Base-by-base conservation (phyloP, 1,140 invertebrate genomes). In the Potamilus streckersoni region DNA sequence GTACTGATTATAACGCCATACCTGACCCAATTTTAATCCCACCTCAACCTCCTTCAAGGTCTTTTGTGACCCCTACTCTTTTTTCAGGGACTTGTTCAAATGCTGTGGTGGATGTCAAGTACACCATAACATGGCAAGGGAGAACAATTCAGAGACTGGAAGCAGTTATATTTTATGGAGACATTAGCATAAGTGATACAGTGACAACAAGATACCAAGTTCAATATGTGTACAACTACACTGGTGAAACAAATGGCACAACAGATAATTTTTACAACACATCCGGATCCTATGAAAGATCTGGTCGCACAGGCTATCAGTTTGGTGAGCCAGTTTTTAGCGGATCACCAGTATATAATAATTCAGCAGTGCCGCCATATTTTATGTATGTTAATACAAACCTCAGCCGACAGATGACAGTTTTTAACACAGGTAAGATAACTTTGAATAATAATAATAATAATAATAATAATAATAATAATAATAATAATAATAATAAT, bases 101-200 rank as follows among this genome's bases (percentile, higher is more conserved):
- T 76, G 72, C 76, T 57, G 84, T 85, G 3, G 63, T 85, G 2
- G 78, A 81, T 31, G 83, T 86, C 23, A n/a, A 70, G 13, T 84
- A 84, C 68, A 78, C 71, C 6, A 79, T 82, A 66, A 67, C 27
- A 56, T 84, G 83, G 83, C 60, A 56, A 0, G 79, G 77, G 16
- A 58, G 57, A 23, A 72, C 68, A 16, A 79, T 81, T 63, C 74
- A 61, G 1, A 66, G 62, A 61, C 15, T 84, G n/a, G 74, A 79
- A 66, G 81, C 79, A 31, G 69, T 64, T 14, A 58, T 84, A 8
- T 65, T 80, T 60, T 55, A 81, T 19, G 83, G 66, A 1, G 55
- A 79, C 60, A 71, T 84, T 16, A 8, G 27, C 14, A 38, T 75
- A 56, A 57, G 66, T 5, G 63, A 58, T 27, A 56, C n/a, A 23